A percentile compares a stretch with the other conserved stretches of the same genome.
Evolutionary conservation across 2,797 vertebrate species (phyloP).

Genomic region (Echiichthys vipera): DNA sequence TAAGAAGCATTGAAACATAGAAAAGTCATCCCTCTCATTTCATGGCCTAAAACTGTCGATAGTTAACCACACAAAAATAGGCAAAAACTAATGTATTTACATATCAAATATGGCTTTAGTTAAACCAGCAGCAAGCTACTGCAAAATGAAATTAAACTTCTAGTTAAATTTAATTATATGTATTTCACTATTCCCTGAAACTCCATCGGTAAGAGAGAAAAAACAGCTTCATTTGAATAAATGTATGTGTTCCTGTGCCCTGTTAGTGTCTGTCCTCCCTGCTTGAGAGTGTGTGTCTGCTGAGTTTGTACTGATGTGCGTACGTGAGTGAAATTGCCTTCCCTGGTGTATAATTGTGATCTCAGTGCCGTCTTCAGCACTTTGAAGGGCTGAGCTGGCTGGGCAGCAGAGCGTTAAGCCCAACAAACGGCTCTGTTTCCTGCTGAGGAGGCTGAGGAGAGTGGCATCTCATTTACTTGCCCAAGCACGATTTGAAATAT

Average conservation of each 20-base stretch:
- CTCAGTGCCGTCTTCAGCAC: conserved; percentile 57
- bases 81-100: too few species aligned
- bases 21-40: too few species aligned
- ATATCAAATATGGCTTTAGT: too few species aligned
- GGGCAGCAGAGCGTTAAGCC: conserved; percentile 64
- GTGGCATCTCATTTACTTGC: conserved; percentile 66
- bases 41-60: too few species aligned
- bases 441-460: conserved; percentile 61
- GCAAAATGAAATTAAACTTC: too few species aligned
- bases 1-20: too few species aligned
- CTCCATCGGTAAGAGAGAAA: conserved; percentile 1
- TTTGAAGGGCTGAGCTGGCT: conserved; percentile 63
- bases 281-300: conserved; percentile 33
- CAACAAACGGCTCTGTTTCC: conserved; percentile 72
- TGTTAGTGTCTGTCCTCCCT: conserved; percentile 9
- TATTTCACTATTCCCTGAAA: too few species aligned
- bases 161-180: too few species aligned
- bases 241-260: not conserved
- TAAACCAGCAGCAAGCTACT: too few species aligned
- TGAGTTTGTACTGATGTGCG: conserved; percentile 47
- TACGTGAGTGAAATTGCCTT: conserved; percentile 60
- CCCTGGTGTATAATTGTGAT: conserved; percentile 68
- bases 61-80: too few species aligned
- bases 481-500: conserved; percentile 62
- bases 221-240: conserved; percentile 18